A percentile compares a stretch with the other conserved stretches of the same genome.
Conservation (phyloP, 2,797 vertebrate species). For the Vipera ursinii region DNA sequence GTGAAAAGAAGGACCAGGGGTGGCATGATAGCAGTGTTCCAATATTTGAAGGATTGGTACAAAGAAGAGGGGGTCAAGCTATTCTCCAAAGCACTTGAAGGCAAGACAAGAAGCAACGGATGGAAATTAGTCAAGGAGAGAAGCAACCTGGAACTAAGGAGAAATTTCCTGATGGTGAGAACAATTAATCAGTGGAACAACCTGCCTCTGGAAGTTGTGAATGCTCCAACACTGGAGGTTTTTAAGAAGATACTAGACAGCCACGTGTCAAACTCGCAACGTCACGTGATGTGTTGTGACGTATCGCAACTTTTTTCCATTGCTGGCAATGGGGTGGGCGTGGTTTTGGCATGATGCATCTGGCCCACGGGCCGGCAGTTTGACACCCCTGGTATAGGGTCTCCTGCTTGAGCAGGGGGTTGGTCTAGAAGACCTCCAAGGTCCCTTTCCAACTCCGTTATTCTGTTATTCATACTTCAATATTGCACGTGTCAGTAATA, state of each 20-base stretch:
- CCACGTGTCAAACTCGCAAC: background rate
- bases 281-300: too few species aligned
- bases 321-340: too few species aligned
- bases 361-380: accelerated
- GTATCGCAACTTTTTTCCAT: too few species aligned
- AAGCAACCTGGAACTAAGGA: background rate
- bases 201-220: background rate
- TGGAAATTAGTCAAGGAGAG: background rate
- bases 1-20: background rate
- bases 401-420: background rate
- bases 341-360: too few species aligned
- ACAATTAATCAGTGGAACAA: background rate
- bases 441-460: background rate
- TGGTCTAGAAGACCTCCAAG: background rate
- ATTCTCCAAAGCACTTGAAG: background rate
- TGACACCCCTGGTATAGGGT: background rate
- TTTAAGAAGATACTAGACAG: background rate
- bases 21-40: background rate
- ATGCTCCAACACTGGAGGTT: background rate
- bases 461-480: background rate
- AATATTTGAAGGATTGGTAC: background rate
- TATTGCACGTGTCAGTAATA: background rate
- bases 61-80: background rate
- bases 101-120: too few species aligned
- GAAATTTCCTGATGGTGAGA: background rate